These are phyloP conservation scores for Hyles euphorbiae DNA, from an alignment of 1,140 invertebrate species.

Conservation along the genomic window DNA sequence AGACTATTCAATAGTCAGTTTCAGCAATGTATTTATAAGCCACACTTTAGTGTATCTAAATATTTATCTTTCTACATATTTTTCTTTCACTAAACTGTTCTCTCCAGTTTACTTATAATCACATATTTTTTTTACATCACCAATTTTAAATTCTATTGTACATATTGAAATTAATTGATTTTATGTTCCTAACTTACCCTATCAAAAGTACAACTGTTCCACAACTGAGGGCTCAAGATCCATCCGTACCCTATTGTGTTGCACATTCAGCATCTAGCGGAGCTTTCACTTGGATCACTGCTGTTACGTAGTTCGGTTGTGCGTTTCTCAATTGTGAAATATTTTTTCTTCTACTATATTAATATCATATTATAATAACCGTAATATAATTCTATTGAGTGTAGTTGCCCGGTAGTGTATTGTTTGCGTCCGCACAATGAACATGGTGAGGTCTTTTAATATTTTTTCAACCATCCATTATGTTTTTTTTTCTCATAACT, in stretches of 20 bases:
- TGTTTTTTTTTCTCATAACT: constrained; percentile 44
- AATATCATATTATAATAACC: constrained; percentile 29
- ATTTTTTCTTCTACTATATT: constrained; percentile 31
- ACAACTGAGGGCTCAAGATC: constrained; percentile 39
- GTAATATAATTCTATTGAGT: constrained; percentile 46
- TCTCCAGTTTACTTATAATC: no score
- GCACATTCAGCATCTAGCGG: constrained; percentile 32
- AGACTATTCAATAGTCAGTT: no score
- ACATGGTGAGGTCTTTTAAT: constrained; percentile 62
- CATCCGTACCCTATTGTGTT: constrained; percentile 53
- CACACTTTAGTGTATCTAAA: not conserved
- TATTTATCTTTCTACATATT: constrained; percentile 1
- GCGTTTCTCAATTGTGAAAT: constrained; percentile 27
- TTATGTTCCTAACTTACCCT: constrained; percentile 46
- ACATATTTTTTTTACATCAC: no score
- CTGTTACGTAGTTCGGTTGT: constrained; percentile 53
- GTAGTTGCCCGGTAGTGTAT: constrained; percentile 37
- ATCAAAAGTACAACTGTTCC: constrained; percentile 46
- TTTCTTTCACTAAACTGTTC: not conserved
- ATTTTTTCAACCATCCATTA: constrained; percentile 38
- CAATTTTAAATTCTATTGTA: no score
- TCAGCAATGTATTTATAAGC: no score
- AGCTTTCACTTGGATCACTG: constrained; percentile 55
- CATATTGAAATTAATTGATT: constrained; percentile 39
- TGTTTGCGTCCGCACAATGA: constrained; percentile 65